Base-by-base conservation (phyloP, 2,113 vertebrate genomes). In the Sinocyclocheilus anophthalmus region DNA sequence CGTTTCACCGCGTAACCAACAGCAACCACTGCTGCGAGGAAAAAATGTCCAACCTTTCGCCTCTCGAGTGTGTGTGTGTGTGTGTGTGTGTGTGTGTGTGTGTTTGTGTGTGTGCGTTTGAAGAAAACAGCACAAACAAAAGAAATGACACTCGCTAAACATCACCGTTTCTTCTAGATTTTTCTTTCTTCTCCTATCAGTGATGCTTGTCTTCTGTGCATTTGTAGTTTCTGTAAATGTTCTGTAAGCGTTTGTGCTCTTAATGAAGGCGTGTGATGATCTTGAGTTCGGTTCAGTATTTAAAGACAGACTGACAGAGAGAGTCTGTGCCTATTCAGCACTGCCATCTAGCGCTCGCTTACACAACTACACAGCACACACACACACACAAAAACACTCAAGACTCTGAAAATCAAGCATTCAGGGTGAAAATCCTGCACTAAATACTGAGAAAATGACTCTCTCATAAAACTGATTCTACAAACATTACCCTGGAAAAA, bases 1-100 rank as follows among this genome's bases (percentile, higher is more conserved):
- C 48, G 78, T 89, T 89, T 87, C 84, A 84, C 86, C 65, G 50
- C 8, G 88, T 89, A 80, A 76, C 88, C 86, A 75, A 24, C 57
- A 73, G 84, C 88, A 86, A 89, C 88, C 70, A 63, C 39, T 76
- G 57, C 18, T 4, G 53, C 80, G 5, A 84, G 57, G 67, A 65
- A 85, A 89, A 72, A 75, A 84, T 83, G 73, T 77, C 84, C 88
- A 87, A 72, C 80, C 76, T 85, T 85, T 73, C 75, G 20, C 59
- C 70, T 75, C 84, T 79, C 50, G n/a, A 48, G 82, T 81, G 85
- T 80, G 11, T 84, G 85, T 63, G 80, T 10, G 42, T 45, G 42
- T 10, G 37, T 37, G 37, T 33, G 33, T 33, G 2, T 33, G 33
- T 33, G 33, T 37, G 33, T 37, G 39, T 42, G 39, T 42, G 39